Conservation (phyloP, 2,797 vertebrate species). For the Syndactyla subalaris region DNA sequence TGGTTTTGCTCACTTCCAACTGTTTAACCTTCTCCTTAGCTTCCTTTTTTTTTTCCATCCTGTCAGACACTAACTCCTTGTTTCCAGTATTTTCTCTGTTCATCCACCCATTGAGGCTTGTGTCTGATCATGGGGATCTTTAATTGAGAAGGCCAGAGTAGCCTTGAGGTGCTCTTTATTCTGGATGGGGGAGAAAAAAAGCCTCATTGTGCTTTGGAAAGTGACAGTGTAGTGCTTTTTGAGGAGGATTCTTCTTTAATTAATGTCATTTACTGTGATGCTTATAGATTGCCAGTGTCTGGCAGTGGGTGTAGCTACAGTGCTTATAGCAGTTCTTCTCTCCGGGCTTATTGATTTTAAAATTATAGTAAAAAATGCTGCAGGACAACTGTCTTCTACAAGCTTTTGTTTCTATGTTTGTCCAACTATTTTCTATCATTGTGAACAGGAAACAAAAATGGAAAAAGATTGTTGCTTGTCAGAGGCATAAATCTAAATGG, state of each 20-base stretch:
- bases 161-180: background rate
- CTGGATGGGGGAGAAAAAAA: background rate
- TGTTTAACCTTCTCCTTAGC: slow-evolving; percentile 1
- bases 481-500: background rate
- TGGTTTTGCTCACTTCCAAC: slow-evolving; percentile 14
- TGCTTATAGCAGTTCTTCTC: background rate
- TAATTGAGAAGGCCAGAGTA: background rate
- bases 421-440: background rate
- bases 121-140: background rate
- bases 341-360: background rate
- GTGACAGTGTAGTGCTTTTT: background rate
- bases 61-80: background rate
- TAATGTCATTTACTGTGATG: background rate
- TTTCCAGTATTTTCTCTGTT: background rate
- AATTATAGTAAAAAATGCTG: background rate
- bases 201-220: background rate
- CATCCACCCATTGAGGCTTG: background rate
- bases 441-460: background rate
- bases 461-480: background rate
- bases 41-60: background rate
- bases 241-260: background rate
- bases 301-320: background rate
- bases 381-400: background rate
- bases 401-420: background rate
- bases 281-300: background rate